Conservation (phyloP, 2,888 invertebrate genomes). For the Pemphredon lugubris region DNA sequence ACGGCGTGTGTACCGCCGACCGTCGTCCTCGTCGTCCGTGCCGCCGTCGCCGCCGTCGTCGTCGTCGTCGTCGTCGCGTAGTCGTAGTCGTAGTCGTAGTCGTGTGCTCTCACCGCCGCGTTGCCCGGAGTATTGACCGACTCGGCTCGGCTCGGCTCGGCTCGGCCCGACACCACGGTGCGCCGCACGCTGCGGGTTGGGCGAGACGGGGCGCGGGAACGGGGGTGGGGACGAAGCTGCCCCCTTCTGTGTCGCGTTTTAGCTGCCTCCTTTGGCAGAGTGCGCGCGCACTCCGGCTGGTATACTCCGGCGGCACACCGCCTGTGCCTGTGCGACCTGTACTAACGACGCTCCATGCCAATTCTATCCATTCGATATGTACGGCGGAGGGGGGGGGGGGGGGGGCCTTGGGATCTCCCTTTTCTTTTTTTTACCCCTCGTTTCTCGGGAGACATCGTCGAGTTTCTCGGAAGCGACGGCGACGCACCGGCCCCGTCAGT, state of each 20-base stretch:
- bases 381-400: too few species aligned
- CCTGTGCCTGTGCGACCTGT: constrained; percentile 8
- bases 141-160: constrained; percentile 68
- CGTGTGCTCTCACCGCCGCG: constrained; percentile 73
- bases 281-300: constrained; percentile 46
- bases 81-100: too few species aligned
- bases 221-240: constrained; percentile 40
- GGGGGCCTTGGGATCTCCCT: constrained; percentile 38
- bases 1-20: constrained; percentile 53
- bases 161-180: constrained; percentile 72
- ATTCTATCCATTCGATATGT: constrained; percentile 37
- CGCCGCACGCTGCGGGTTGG: constrained; percentile 52
- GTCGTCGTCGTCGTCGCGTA: too few species aligned
- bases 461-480: background rate
- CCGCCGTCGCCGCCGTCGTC: too few species aligned
- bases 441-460: background rate
- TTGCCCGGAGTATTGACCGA: constrained; percentile 80
- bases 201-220: constrained; percentile 39
- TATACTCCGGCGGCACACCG: too few species aligned
- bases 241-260: background rate
- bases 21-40: constrained; percentile 49
- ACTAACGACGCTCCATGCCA: constrained; percentile 17
- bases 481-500: background rate
- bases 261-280: background rate
- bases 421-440: background rate